Evolutionary conservation across 2,113 vertebrate species (phyloP), one percentile per base, ranked within the genome.

Genomic region (Mixornis gularis): DNA sequence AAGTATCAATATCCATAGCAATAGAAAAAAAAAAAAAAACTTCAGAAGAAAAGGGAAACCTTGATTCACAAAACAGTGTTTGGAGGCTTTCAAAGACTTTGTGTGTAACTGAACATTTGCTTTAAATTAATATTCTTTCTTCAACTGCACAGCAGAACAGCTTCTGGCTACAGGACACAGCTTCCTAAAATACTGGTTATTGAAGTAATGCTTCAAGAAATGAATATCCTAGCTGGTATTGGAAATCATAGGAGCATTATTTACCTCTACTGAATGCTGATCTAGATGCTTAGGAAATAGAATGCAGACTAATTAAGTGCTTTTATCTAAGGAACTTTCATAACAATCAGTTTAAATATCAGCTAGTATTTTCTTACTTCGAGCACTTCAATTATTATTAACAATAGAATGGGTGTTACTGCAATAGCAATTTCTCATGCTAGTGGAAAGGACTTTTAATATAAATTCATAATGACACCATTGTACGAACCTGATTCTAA

Each of bases 291-390:
- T 90, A 94, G 53, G 49, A 95, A 97, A 93, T 30, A 91, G 41
- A 96, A 96, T 72, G 63, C 56, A 79, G 83, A 92, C 86, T 88
- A 96, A 96, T 96, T 96, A 93, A 94, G 55, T 81, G 82, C 59
- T 90, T 94, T 94, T 95, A 96, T 95, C 90, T 92, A 81, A 87
- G 53, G 19, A 80, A 94, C 77, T 95, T 91, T 63, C 56, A 94
- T 96, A 96, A 94, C 93, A 95, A 93, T 49, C 88, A 79, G 64
- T 90, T 91, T 95, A 94, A 94, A 81, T 79, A 94, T 84, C 82
- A 92, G 46, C 87, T 88, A 70, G 29, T 82, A 64, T 84, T 96
- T 95, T 93, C 65, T 85, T 87, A 64, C 92, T 95, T 93, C 68
- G 93, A 93, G 86, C 77, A 77, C 62, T 94, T 93, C 58, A 84